Percentiles rank a stretch among this genome's conserved stretches.
Conservation (phyloP, 53 echinoderm and acorn worm genomes). For the Echinometra lucunter region DNA sequence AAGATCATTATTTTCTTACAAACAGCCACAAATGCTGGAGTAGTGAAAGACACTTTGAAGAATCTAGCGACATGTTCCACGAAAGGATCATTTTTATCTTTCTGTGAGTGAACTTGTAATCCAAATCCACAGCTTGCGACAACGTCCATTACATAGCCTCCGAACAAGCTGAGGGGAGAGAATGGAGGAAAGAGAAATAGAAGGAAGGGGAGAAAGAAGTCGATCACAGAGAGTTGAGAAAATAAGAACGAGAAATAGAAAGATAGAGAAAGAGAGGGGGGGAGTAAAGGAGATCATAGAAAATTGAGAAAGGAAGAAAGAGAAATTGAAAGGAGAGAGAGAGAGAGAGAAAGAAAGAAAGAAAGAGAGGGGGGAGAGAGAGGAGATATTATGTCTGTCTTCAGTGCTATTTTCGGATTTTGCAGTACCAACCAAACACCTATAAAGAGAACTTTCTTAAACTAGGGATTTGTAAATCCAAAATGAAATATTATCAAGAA, state of each 20-base stretch:
- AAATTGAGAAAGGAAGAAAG: too few species aligned
- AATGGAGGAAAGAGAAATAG: background rate
- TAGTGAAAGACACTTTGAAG: conserved; percentile 8
- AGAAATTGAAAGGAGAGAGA: background rate
- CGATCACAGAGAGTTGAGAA: too few species aligned
- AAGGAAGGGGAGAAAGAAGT: background rate
- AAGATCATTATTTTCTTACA: conserved; percentile 1
- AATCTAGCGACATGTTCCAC: conserved; percentile 6
- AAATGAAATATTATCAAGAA: too few species aligned
- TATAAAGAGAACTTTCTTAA: too few species aligned
- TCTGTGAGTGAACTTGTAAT: conserved; percentile 56
- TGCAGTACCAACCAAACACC: too few species aligned
- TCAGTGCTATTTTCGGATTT: background rate
- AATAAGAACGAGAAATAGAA: background rate
- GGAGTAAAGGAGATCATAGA: too few species aligned
- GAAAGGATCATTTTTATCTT: background rate
- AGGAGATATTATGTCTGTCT: background rate
- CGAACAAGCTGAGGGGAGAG: conserved; percentile 4
- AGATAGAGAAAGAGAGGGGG: background rate
- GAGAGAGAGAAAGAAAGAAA: background rate
- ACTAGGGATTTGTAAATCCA: too few species aligned
- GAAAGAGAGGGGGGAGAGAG: background rate
- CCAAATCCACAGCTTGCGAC: conserved; percentile 61
- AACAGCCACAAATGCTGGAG: background rate
- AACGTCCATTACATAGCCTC: conserved; percentile 15